A percentile compares a stretch with the other conserved stretches of the same genome.
phyloP scores from a whole-genome alignment of 2,888 invertebrate genomes.

The Epinotia demarniana region DNA sequence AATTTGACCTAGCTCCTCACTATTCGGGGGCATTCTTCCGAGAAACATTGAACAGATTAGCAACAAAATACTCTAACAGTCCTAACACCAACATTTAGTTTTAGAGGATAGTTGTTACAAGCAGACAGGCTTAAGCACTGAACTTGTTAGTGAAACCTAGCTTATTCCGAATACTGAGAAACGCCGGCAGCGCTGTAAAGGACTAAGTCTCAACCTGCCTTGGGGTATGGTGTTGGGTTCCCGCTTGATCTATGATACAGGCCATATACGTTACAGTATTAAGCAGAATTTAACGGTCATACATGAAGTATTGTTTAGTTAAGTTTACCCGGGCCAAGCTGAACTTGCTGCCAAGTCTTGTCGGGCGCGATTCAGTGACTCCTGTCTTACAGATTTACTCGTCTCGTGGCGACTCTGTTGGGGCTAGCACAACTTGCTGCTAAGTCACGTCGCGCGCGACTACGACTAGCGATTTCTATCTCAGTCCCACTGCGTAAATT shows the following conservation, averaged over 20 bases:
- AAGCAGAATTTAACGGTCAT: not conserved
- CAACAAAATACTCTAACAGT: conserved; percentile 12
- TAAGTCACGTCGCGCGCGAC: too few species aligned
- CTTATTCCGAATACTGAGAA: conserved; percentile 21
- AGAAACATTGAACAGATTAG: conserved; percentile 1
- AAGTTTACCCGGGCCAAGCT: not conserved
- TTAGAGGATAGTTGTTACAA: conserved; percentile 18
- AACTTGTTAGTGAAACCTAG: conserved; percentile 29
- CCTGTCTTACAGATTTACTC: too few species aligned
- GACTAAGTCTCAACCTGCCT: conserved; percentile 18
- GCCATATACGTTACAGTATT: not conserved
- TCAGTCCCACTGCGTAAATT: too few species aligned
- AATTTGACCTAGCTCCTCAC: too few species aligned
- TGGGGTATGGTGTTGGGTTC: conserved; percentile 12
- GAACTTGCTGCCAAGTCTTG: too few species aligned
- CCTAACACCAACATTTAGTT: conserved; percentile 19
- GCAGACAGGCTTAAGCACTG: conserved; percentile 17
- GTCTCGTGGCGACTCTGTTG: too few species aligned
- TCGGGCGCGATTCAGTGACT: too few species aligned
- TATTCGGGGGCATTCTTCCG: too few species aligned
- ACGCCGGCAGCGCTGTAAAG: conserved; percentile 23
- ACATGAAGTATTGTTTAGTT: not conserved
- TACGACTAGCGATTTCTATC: too few species aligned
- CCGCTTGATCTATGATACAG: not conserved
- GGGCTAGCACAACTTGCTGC: too few species aligned